Evolutionary conservation across 2,888 invertebrate species (phyloP).

Genomic region (Zelleria hepariella): DNA sequence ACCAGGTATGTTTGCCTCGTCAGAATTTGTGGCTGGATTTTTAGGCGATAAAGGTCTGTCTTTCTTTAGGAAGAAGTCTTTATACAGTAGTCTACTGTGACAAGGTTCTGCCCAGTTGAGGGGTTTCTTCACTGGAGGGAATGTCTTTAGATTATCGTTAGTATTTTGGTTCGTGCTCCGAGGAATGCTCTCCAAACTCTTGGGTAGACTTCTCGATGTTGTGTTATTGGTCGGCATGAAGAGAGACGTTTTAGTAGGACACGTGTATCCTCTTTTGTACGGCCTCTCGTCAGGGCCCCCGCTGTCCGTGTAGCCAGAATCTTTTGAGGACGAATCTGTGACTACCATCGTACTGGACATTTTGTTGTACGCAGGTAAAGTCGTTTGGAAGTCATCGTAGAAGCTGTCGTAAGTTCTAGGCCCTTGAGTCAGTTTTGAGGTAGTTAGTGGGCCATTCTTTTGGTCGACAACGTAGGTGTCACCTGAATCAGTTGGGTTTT

Average conservation of each 20-base stretch:
- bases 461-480: constrained; percentile 20
- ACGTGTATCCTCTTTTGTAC: constrained; percentile 38
- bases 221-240: constrained; percentile 33
- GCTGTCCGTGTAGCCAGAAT: constrained; percentile 59
- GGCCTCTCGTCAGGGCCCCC: constrained; percentile 43
- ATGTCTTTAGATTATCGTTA: constrained; percentile 34
- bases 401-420: constrained; percentile 49
- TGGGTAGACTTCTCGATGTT: constrained; percentile 39
- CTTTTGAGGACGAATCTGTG: constrained; percentile 58
- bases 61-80: constrained; percentile 60
- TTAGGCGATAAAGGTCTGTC: constrained; percentile 51
- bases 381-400: constrained; percentile 47
- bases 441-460: constrained; percentile 16
- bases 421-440: constrained; percentile 25
- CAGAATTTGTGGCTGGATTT: constrained; percentile 43
- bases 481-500: constrained; percentile 2
- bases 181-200: constrained; percentile 49
- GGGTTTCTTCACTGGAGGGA: constrained; percentile 31
- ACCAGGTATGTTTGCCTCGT: constrained; percentile 15
- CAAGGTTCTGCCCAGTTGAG: constrained; percentile 39
- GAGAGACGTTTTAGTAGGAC: constrained; percentile 35
- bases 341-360: constrained; percentile 44
- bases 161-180: constrained; percentile 32
- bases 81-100: constrained; percentile 59
- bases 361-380: constrained; percentile 33